Percentiles rank a stretch among this genome's conserved stretches.
These are phyloP conservation scores for Ictidomys tridecemlineatus DNA, from an alignment of 2,113 vertebrate species.

Conservation along the genomic window DNA sequence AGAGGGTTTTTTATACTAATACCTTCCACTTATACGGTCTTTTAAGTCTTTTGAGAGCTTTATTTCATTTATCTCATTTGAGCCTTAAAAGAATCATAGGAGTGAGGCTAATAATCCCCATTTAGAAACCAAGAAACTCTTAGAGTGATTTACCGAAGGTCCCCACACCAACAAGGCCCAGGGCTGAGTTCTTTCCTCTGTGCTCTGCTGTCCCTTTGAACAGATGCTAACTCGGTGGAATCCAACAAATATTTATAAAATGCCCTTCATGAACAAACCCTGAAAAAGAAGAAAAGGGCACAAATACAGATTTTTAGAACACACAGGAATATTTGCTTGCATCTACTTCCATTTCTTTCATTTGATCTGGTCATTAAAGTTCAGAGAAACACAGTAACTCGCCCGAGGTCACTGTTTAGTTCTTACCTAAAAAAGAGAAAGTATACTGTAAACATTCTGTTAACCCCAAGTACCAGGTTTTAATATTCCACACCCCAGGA, in stretches of 20 bases:
- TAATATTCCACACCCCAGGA: conserved; percentile 22
- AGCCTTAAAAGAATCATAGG: not conserved
- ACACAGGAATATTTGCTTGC: not conserved
- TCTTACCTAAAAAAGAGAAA: conserved; percentile 55
- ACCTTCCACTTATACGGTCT: not conserved
- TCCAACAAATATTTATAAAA: conserved; percentile 11
- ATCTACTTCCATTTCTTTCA: not conserved
- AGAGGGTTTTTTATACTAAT: conserved; percentile 36
- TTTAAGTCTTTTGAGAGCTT: conserved; percentile 23
- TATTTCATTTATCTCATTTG: not conserved
- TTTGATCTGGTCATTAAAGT: not conserved
- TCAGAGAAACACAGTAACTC: not conserved
- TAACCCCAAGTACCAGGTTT: not conserved
- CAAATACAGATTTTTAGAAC: not conserved
- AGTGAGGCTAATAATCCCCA: not conserved
- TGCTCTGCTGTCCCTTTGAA: not conserved
- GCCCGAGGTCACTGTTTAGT: not conserved
- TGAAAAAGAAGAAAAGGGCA: not conserved
- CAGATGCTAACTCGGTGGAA: not conserved
- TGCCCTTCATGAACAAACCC: not conserved
- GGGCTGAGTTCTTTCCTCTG: not conserved
- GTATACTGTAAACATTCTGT: conserved; percentile 19
- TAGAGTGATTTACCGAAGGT: not conserved
- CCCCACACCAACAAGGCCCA: not conserved
- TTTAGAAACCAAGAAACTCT: not conserved